Conservation (phyloP, 2,113 vertebrate genomes). For the Madoqua kirkii region DNA sequence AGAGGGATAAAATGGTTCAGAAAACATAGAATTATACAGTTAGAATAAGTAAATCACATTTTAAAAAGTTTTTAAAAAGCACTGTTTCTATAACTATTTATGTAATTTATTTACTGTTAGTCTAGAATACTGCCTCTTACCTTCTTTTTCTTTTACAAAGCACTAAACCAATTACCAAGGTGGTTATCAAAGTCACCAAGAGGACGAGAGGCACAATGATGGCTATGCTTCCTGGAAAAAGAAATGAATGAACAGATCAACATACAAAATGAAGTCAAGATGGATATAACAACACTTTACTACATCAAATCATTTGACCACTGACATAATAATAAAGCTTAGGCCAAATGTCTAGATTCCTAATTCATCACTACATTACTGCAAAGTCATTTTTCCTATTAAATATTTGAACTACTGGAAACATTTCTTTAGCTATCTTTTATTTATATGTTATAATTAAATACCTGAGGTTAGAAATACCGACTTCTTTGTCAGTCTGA, state of each 20-base stretch:
- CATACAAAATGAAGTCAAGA: neutral
- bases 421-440: neutral
- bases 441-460: neutral
- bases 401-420: neutral
- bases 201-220: slow-evolving; percentile 97
- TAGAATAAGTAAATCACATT: neutral
- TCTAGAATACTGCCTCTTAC: slow-evolving; percentile 75
- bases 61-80: neutral
- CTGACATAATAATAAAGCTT: neutral
- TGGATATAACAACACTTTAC: neutral
- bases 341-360: neutral
- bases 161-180: slow-evolving; percentile 92
- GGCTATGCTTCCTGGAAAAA: slow-evolving; percentile 92
- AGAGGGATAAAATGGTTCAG: neutral
- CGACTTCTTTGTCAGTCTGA: neutral
- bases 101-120: neutral
- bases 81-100: neutral
- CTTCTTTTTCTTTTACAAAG: slow-evolving; percentile 95
- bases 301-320: neutral
- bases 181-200: slow-evolving; percentile 92
- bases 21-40: neutral
- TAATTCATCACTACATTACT: neutral
- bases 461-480: neutral
- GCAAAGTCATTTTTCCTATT: neutral
- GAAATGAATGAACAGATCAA: slow-evolving; percentile 26